Base-by-base conservation (phyloP, 2,797 vertebrate genomes). In the Emys orbicularis region DNA sequence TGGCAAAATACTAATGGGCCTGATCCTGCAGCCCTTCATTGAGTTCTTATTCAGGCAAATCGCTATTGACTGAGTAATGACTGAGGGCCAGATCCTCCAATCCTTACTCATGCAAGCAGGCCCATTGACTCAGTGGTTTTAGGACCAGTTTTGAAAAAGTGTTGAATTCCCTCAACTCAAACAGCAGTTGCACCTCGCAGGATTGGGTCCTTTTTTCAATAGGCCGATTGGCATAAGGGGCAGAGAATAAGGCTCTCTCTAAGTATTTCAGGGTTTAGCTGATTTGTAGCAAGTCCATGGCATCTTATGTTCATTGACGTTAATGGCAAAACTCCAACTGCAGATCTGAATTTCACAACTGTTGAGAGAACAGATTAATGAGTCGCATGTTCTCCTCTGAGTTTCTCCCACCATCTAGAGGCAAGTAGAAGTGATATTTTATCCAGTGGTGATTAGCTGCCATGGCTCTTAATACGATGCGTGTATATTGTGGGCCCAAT, bases 171-270 rank as follows among this genome's bases (percentile, higher is more conserved):
- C 79, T 79, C 81, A 77, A 85, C 90, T 92, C 83, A 87, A 93
- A 79, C 76, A 90, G 91, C 84, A 92, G 83, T 44, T 83, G 81
- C n/a, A 93, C 27, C 76, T 84, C 0, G 0, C 8, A 54, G 88
- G 86, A 95, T 95, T 90, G 92, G 79, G 21, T 83, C 84, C 84
- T 92, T 88, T 12, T 65, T 94, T 88, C 84, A 41, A 81, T 79
- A 81, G 59, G 37, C 79, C 12, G 59, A 41, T 4, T 79, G 68
- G 68, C 90, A 90, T 1, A 21, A 95, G 41, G 74, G 88, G 83
- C 79, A 89, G 93, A 90, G 90, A 87, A 94, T 93, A 90, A 91
- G 87, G 95, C 81, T 23, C 68, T 93, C 81, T 6, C 79, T 81
- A 11, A 89, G 79, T 90, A 92, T 87, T 84, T 95, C 21, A 25